Base-by-base conservation (phyloP, 2,113 vertebrate genomes). In the Python bivittatus region DNA sequence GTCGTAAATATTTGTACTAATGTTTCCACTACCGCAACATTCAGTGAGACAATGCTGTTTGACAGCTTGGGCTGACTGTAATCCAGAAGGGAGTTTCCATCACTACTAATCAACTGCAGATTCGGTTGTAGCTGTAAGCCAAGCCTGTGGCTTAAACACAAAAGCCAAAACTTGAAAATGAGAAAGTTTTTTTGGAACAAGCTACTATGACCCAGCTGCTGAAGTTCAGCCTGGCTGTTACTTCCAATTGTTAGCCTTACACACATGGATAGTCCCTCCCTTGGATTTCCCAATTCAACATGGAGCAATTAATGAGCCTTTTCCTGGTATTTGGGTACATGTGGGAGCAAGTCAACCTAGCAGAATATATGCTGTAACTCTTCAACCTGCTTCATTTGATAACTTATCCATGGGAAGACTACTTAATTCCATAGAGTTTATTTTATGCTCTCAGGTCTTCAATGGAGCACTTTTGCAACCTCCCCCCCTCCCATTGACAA, bases 1-100 rank as follows among this genome's bases (percentile, higher is more conserved):
- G 57, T 44, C 42, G 88, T 54, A 88, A 88, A 88, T 88, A 88
- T 92, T 88, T 79, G 83, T 53, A 58, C 52, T 58, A 83, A 57
- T 33, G 58, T 88, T 58, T 68, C 33, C 86, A 56, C 38, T 44
- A 58, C 27, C 22, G 11, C 44, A 54, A 57, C 15, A 58, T 42
- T 54, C 84, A 93, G 27, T 25, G 27, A 79, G 60, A 27, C 52
- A 44, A 53, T 58, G 20, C 25, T 58, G 20, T 72, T 86, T 44
- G 61, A 90, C 20, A 79, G 52, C 4, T 48, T 48, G 44, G 44
- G 27, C 29, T 86, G 86, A 86, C 57, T 48, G 58, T 79, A n/a
- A 38, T n/a, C 17, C 53, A 83, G 54, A 83, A 58, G 53, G 61
- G 64, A 92, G 53, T 92, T 92, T 25, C 29, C 86, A 38, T 48